Conservation (phyloP, 2,113 vertebrate genomes). For the human (Homo sapiens) region DNA sequence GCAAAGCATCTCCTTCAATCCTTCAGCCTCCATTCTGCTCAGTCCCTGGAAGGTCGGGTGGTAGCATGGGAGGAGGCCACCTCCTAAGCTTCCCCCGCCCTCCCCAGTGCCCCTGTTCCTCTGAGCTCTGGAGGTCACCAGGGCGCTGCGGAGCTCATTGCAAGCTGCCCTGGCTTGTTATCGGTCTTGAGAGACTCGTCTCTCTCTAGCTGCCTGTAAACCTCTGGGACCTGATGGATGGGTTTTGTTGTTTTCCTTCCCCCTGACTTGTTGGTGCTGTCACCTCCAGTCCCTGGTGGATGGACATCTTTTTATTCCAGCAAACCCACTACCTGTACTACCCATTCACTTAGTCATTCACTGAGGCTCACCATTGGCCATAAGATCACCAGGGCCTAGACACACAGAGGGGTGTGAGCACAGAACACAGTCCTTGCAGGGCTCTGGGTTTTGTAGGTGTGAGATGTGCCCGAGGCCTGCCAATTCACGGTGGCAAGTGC, state of each 20-base stretch:
- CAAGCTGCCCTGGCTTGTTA: not conserved
- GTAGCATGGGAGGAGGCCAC: not conserved
- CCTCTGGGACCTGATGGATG: not conserved
- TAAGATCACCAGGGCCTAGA: not conserved
- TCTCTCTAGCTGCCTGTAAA: not conserved
- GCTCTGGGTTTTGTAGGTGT: not conserved
- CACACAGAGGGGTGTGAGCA: not conserved
- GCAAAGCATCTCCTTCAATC: not conserved
- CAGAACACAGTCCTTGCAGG: not conserved
- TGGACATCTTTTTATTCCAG: not conserved
- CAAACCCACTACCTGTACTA: no score
- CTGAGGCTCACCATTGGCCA: not conserved
- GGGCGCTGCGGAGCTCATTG: not conserved
- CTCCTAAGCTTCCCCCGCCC: rapidly evolving
- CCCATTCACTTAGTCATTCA: not conserved
- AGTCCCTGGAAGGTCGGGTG: not conserved
- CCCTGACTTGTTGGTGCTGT: not conserved
- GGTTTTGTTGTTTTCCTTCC: not conserved
- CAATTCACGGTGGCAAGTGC: not conserved
- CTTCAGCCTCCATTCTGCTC: not conserved
- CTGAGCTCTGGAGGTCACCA: not conserved
- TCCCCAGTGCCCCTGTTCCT: no score
- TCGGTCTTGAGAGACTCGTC: not conserved
- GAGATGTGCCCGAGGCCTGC: not conserved
- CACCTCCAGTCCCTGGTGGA: not conserved